Base-by-base conservation (phyloP, 2,113 vertebrate genomes). In the Crotalus tigris region DNA sequence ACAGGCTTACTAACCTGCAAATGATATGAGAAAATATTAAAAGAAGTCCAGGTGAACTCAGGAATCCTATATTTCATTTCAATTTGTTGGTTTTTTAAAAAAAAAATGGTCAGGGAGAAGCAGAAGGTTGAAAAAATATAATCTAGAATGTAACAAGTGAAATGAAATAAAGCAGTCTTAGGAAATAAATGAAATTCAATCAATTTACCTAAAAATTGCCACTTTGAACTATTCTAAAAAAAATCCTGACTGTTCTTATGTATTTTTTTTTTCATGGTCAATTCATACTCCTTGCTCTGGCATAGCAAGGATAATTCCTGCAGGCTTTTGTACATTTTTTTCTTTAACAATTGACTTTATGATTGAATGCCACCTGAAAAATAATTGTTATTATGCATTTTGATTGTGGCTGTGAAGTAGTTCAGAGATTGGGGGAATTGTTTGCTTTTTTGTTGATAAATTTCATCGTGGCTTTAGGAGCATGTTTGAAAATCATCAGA, bases 401-500 rank as follows among this genome's bases (percentile, higher is more conserved):
- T 88, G 88, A 91, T 88, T 91, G 88, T 95, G 96, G 95, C 92
- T 91, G 33, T 89, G 92, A 92, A 54, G 51, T 92, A 86, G 64
- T 92, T 96, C 8, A 29, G 64, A 91, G 90, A 33, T 81, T 21
- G 75, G 33, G 17, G 75, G 75, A 44, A 44, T 81, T 81, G 75
- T 81, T 81, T 81, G 7, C 0, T 2, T 94, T 93, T 85, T 93
- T 51, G 91, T 95, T 93, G 75, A 81, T 61, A 89, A 51, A 92
- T 95, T 96, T 94, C 44, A 92, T 55, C 26, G 23, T 91, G 81
- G 23, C 29, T 21, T 96, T 94, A 51, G 6, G 24, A 59, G 69
- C 54, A 93, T 89, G 91, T 91, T 92, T n/a, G 57, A 95, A 92
- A 33, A 96, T 92, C 39, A 95, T 26, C 92, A 96, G 94, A 96